Evolutionary conservation across 2,113 vertebrate genomes (phyloP).

Genomic region (Pseudolaguvia tuberculata): DNA sequence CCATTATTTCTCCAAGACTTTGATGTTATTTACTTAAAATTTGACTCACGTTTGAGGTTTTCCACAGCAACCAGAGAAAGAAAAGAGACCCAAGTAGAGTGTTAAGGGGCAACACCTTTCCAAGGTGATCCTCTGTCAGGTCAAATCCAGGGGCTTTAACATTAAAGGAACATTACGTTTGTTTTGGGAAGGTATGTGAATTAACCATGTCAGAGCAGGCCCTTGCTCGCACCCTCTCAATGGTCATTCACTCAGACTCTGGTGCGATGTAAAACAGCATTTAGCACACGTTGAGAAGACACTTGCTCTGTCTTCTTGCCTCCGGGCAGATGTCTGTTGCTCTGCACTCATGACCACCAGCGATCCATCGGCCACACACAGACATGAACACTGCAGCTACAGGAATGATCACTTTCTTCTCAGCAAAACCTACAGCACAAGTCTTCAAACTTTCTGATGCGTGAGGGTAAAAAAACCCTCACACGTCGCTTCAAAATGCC

Average conservation of each 20-base stretch:
- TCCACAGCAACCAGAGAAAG: constrained; percentile 17
- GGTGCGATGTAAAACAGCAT: constrained; percentile 31
- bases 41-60: constrained; percentile 15
- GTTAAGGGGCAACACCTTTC: constrained; percentile 43
- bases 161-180: constrained; percentile 40
- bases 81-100: constrained; percentile 24
- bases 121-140: constrained; percentile 39
- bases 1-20: constrained; percentile 13
- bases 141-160: constrained; percentile 49
- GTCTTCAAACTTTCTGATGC: constrained; percentile 7
- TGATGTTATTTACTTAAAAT: constrained; percentile 22
- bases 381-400: constrained; percentile 36
- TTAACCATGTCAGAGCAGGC: constrained; percentile 48
- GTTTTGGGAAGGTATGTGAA: constrained; percentile 44
- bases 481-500: background rate
- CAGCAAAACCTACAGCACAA: background rate
- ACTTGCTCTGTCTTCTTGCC: constrained; percentile 18
- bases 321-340: constrained; percentile 43
- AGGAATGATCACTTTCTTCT: constrained; percentile 25
- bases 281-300: constrained; percentile 23
- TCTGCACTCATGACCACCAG: constrained; percentile 30
- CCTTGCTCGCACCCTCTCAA: constrained; percentile 30
- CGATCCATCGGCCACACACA: constrained; percentile 45
- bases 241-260: constrained; percentile 41
- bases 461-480: background rate